phyloP scores from a whole-genome alignment of 2,888 invertebrate species.

The Ectobius pallidus region DNA sequence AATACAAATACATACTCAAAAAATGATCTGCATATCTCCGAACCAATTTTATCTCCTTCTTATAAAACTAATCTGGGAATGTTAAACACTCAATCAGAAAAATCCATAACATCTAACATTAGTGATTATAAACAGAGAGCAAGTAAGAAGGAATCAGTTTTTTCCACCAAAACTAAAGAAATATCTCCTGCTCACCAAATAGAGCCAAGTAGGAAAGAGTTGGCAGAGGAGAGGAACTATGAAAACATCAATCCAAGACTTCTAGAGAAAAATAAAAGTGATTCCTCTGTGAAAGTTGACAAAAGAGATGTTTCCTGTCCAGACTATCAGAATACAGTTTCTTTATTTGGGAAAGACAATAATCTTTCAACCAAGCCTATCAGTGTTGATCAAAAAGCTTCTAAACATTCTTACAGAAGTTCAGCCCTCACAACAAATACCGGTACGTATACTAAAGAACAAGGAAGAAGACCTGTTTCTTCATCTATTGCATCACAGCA shows the following conservation, averaged over 20 bases:
- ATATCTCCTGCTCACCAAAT: neutral
- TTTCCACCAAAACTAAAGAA: neutral
- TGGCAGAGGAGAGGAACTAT: neutral
- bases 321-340: neutral
- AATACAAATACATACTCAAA: too few relatives aligned
- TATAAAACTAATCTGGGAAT: neutral
- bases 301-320: neutral
- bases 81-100: neutral
- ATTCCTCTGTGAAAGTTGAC: too few relatives aligned
- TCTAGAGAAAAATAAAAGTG: neutral
- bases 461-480: neutral
- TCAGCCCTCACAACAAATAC: too few relatives aligned
- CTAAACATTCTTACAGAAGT: too few relatives aligned
- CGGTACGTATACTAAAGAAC: neutral
- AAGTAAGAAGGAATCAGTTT: neutral
- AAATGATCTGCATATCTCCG: neutral
- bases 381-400: too few relatives aligned
- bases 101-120: neutral
- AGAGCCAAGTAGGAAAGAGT: neutral
- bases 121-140: neutral
- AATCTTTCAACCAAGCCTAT: too few relatives aligned
- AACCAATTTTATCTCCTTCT: constrained; percentile 2
- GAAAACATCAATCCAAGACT: constrained; percentile 13
- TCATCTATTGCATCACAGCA: neutral
- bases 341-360: neutral